Base-by-base conservation (phyloP, 2,888 invertebrate species). In the Oegoconia quadripuncta region DNA sequence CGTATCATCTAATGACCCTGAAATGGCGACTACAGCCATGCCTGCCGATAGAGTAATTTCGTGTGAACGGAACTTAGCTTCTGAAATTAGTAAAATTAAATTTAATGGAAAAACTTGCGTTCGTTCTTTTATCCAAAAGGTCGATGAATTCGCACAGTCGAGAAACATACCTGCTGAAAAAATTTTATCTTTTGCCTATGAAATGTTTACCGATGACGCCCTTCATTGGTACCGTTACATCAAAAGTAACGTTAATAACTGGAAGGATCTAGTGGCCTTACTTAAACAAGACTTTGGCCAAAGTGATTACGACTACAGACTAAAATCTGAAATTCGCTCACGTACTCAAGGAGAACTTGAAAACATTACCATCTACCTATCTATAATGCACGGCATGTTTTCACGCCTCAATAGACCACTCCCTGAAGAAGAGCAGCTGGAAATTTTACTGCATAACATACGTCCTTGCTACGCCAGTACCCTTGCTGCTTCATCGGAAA, bases 341-440 rank as follows among this genome's bases (percentile, higher is more conserved):
- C 32, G 42, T 2, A 38, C 42, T n/a, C 38, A 39, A 12, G 38
- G 39, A 2, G 22, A 25, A 9, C 23, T 13, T 7, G 42, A 43
- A 12, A 39, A 36, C 11, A 39, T 33, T 11, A 20, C 22, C 3
- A 27, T 39, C 4, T 39, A 39, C 28, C 11, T 39, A 3, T 32
- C 42, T 8, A 42, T 48, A 23, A 42, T 49, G 46, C 15, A 31
- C 9, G 44, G 43, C 8, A 40, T 49, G 41, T 46, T 49, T 20
- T 44, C 50, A 3, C 29, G 45, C 5, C 25, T 50, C 5, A 22
- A 17, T 22, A 40, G 39, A 9, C 26, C 35, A 1, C 9, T 42
- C 2, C 18, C 44, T 2, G 44, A 50, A 13, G 30, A 36, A 4
- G 50, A 50, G 8, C 34, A 44, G 22, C 30, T 43, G 9, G 40